Evolutionary conservation across 2,888 invertebrate species (phyloP).

Genomic region (Nymphalis polychloros): DNA sequence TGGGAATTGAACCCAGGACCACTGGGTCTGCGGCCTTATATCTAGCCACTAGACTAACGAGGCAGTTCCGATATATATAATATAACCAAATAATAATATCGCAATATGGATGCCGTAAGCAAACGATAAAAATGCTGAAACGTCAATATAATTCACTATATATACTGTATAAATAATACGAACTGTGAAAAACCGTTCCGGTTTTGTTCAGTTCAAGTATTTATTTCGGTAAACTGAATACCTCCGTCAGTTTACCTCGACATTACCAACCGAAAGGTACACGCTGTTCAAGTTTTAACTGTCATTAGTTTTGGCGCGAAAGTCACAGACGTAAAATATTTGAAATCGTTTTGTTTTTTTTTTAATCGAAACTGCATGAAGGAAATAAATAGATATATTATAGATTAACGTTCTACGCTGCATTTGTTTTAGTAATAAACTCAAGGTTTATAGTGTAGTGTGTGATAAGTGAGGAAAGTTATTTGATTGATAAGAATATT

Average conservation of each 20-base stretch:
- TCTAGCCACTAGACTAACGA: too few species aligned
- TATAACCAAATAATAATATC: too few species aligned
- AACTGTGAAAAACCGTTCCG: slow-evolving; percentile 43
- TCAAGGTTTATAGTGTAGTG: slow-evolving; percentile 42
- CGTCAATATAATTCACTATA: background rate
- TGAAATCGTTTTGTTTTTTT: slow-evolving; percentile 15
- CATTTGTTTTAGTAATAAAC: slow-evolving; percentile 10
- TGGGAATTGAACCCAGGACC: too few species aligned
- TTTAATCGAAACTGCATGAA: slow-evolving; percentile 4
- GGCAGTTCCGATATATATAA: too few species aligned
- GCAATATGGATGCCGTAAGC: too few species aligned
- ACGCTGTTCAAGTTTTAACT: slow-evolving; percentile 44
- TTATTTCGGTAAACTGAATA: slow-evolving; percentile 57
- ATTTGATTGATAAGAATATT: slow-evolving; percentile 25
- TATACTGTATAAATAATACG: slow-evolving; percentile 18
- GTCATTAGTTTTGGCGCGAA: slow-evolving; percentile 53
- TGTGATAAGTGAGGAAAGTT: slow-evolving; percentile 37
- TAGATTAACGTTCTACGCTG: slow-evolving; percentile 38
- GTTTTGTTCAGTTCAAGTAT: slow-evolving; percentile 46
- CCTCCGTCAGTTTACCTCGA: slow-evolving; percentile 51
- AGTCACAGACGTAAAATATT: slow-evolving; percentile 34
- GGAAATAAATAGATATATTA: slow-evolving; percentile 3
- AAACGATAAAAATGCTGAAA: too few species aligned
- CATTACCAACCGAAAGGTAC: slow-evolving; percentile 51
- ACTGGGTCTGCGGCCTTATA: too few species aligned